Conservation (phyloP, 2,797 vertebrate genomes). For the Danio kyathit region DNA sequence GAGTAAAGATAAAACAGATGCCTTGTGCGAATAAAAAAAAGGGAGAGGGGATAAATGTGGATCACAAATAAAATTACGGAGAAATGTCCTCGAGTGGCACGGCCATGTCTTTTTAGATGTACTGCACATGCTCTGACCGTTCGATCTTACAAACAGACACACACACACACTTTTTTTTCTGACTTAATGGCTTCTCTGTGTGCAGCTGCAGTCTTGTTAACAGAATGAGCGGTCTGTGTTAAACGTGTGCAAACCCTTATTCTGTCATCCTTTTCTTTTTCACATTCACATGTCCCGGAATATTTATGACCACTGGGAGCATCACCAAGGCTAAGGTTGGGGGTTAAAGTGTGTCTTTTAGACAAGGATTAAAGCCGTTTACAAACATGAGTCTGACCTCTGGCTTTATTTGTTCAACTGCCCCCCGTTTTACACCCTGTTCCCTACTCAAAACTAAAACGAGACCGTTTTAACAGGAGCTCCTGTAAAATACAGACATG, state of each 20-base stretch:
- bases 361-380: conserved; percentile 84
- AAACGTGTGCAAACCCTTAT: conserved; percentile 83
- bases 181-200: conserved; percentile 83
- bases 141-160: conserved; percentile 23
- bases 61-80: conserved; percentile 13
- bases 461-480: conserved; percentile 30
- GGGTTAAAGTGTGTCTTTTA: conserved; percentile 81
- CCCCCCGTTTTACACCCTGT: conserved; percentile 8
- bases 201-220: conserved; percentile 86
- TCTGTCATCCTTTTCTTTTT: conserved; percentile 69
- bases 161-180: conserved; percentile 38
- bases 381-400: conserved; percentile 74
- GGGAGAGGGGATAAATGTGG: background rate
- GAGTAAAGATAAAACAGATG: conserved; percentile 40
- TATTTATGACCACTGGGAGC: conserved; percentile 79
- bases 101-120: conserved; percentile 29
- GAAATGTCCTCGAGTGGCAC: conserved; percentile 29
- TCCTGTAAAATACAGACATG: conserved; percentile 32
- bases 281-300: conserved; percentile 81
- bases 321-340: conserved; percentile 56
- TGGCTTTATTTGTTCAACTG: conserved; percentile 40
- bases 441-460: conserved; percentile 28
- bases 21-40: background rate
- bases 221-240: conserved; percentile 81
- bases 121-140: conserved; percentile 35